Evolutionary conservation across 2,113 vertebrate genomes (phyloP), one percentile per base, ranked within the genome.

Genomic region (Electrona antarctica): DNA sequence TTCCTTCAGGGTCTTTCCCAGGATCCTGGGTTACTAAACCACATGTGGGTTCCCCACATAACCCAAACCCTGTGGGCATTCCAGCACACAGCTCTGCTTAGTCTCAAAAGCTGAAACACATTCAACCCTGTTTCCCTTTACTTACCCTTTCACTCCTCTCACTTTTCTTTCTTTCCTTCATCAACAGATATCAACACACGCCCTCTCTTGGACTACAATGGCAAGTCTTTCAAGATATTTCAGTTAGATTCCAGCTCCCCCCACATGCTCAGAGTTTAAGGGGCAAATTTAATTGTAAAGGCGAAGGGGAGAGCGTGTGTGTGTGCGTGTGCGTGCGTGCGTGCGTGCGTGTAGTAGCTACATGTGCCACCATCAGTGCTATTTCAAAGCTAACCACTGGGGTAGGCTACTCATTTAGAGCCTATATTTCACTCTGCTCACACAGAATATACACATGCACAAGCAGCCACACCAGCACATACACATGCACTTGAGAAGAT

Each of bases 301-400:
- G 56, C 59, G 68, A 74, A 78, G 15, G 56, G 72, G 60, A 62
- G 8, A 78, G 77, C 45, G 74, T 81, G 83, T 81, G 79, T 85
- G 74, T 6, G 33, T 6, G 33, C 2, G 33, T 6, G 88, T 83
- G 79, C 76, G 83, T 82, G 80, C 85, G 74, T 21, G 21, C 2
- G 21, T 21, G 21, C 2, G 88, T 81, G 78, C 69, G 77, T 47
- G 72, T 80, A 74, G 66, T 77, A 79, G 64, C 73, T 73, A 73
- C 90, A 86, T 85, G 87, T 83, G 87, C 90, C 86, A 80, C 88
- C 86, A 87, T 87, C 88, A 89, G 88, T 81, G 45, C 73, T 74
- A 84, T 92, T 93, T 94, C 93, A 93, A 94, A 94, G 92, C 69
- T 86, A 90, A 91, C 91, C 87, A 13, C 88, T 12, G 61, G 69